Evolutionary conservation across 1,140 invertebrate genomes (phyloP).

Genomic region (Bombus breviceps): DNA sequence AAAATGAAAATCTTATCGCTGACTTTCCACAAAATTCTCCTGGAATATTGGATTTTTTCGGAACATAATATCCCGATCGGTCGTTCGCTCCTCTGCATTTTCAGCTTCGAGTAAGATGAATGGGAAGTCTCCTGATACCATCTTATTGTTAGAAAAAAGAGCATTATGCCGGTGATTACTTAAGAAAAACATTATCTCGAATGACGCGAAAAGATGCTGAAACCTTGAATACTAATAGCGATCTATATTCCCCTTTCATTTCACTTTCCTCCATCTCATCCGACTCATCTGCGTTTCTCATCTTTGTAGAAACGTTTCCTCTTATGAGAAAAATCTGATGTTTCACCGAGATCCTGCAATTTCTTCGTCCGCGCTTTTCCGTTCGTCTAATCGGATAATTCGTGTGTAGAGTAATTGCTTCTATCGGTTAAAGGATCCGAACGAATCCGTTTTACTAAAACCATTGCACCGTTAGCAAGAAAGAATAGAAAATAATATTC

Average conservation of each 20-base stretch:
- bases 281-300: not conserved
- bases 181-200: slow-evolving; percentile 71
- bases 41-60: slow-evolving; percentile 22
- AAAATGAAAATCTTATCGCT: slow-evolving; percentile 3
- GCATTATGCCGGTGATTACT: slow-evolving; percentile 58
- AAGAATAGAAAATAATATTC: not conserved
- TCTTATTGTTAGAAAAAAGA: slow-evolving; percentile 18
- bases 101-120: slow-evolving; percentile 60
- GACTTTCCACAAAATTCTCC: not conserved
- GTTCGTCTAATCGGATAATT: not conserved
- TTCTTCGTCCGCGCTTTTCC: not conserved
- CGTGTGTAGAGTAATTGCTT: not conserved
- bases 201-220: slow-evolving; percentile 60
- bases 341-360: not conserved
- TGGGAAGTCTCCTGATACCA: slow-evolving; percentile 40
- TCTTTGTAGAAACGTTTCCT: not conserved
- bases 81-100: slow-evolving; percentile 23
- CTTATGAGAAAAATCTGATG: not conserved
- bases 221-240: slow-evolving; percentile 61
- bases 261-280: slow-evolving; percentile 8
- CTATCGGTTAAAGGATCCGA: not conserved
- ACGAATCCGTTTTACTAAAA: not conserved
- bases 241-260: slow-evolving; percentile 61
- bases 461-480: not conserved
- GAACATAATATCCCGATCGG: slow-evolving; percentile 41